Evolutionary conservation across 2,113 vertebrate genomes (phyloP), one percentile per base, ranked within the genome.

Genomic region (Coregonus clupeaformis): DNA sequence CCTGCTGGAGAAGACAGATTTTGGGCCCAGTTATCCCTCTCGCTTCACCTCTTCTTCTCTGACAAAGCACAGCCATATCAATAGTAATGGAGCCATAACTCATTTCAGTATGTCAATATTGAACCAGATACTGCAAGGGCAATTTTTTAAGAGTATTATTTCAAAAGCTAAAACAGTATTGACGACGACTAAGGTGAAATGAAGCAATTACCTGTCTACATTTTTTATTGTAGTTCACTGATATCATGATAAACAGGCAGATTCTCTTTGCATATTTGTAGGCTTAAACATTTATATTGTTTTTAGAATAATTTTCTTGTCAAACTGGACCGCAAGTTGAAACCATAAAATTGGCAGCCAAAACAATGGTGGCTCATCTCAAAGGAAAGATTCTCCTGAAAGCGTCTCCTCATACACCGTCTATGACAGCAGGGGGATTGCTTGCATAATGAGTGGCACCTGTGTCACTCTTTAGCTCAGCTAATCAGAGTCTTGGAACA

Each of bases 141-240:
- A 27, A 69, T 14, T 18, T 78, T 14, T 22, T 22, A 13, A 55
- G 60, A 60, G 59, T 62, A 27, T n/a, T 14, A 72, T 64, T 64
- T 27, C 9, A 42, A 42, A 42, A 11, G 32, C 4, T 66, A 74
- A 73, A 42, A 11, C 29, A 36, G 5, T 14, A 18, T 16, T 29
- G 20, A 73, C 16, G 18, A 18, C 3, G 71, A 72, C 60, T 20
- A 67, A 3, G 27, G 52, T 57, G 52, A 76, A 82, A 82, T 77
- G 30, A 74, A 74, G 49, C 72, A 68, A 68, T 45, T n/a, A 68
- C 25, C 16, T 22, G 24, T 42, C 47, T n/a, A 45, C 55, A 69
- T 76, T 52, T 59, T 47, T 80, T 66, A 78, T 63, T 68, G 64
- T 60, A 71, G 63, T 45, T 83, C 63, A 76, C 45, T 65, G 59